Evolutionary conservation across 2,888 invertebrate genomes (phyloP).

Genomic region (Synanthedon myopaeformis): DNA sequence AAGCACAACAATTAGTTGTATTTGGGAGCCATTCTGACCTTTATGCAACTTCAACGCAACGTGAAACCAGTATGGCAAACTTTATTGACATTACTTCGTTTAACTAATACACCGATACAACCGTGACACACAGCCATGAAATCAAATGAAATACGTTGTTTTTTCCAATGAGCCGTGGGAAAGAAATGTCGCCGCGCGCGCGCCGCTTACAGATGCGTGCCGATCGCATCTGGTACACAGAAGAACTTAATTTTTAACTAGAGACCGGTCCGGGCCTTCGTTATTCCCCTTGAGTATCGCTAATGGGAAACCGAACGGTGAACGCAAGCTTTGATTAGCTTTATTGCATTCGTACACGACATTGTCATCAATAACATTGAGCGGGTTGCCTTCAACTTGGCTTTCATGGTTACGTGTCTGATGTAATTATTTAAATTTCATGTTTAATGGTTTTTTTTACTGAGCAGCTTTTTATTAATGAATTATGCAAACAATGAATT

Average conservation of each 20-base stretch:
- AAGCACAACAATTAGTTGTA: background rate
- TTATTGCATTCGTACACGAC: conserved; percentile 34
- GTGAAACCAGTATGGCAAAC: background rate
- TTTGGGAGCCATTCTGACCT: no score
- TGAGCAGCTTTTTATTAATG: background rate
- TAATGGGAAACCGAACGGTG: conserved; percentile 20
- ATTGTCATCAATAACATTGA: conserved; percentile 22
- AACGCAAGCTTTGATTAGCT: conserved; percentile 16
- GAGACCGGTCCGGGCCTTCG: conserved; percentile 22
- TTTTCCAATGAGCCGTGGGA: conserved; percentile 53
- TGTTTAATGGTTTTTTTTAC: conserved; percentile 1
- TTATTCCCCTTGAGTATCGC: conserved; percentile 12
- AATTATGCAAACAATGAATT: background rate
- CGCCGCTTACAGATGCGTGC: conserved; percentile 22
- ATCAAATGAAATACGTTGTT: conserved; percentile 12
- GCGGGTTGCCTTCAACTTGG: conserved; percentile 17
- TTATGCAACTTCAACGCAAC: no score
- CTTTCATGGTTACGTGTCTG: conserved; percentile 4
- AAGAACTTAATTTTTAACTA: conserved; percentile 44
- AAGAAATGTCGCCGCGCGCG: conserved; percentile 34
- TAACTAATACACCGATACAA: background rate
- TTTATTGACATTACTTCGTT: background rate
- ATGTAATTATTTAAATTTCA: conserved; percentile 7
- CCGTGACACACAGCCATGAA: background rate
- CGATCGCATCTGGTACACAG: conserved; percentile 36